Evolutionary conservation across 2,113 vertebrate genomes (phyloP), one percentile per base, ranked within the genome.

Genomic region (Colistium nudipinnis): DNA sequence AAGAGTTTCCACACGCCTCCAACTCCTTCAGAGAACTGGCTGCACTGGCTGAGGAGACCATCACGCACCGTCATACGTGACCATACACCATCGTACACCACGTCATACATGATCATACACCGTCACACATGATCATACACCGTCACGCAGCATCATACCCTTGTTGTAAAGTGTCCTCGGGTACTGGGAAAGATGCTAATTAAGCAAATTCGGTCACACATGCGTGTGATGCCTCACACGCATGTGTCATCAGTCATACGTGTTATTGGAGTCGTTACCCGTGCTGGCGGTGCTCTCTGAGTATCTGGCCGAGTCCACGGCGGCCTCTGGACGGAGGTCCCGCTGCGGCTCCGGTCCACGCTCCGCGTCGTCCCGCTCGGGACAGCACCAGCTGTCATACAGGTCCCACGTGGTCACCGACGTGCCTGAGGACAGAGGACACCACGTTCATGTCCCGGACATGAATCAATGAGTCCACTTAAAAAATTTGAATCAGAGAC

Each of bases 401-500:
- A 96, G 76, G 84, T 96, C 94, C 94, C 95, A 96, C 22, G 36
- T 11, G 28, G 92, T 95, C 38, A 92, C 93, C 78, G 77, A 84
- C 14, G 74, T 6, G 19, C 91, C 97, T 89, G 73, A 51, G 22
- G 35, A 66, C 17, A 31, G 70, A 19, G 22, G n/a, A 72, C 49
- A 38, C 19, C 16, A 19, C 3, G 22, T 10, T 45, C n/a, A 38
- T n/a, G n/a, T n/a, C n/a, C n/a, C n/a, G n/a, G n/a, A n/a, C n/a
- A n/a, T n/a, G n/a, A 48, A 30, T 36, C 8, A 49, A 3, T 10
- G 4, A 13, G 24, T 31, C 12, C 33, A 33, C 1, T 11, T 19
- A 43, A n/a, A 33, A 14, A 6, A 60, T 7, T 0, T 1, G 30
- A 27, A 31, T n/a, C 13, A n/a, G 13, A 53, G 16, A 0, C 4